Percentiles rank a stretch among this genome's conserved stretches.
phyloP scores from a whole-genome alignment of 2,888 invertebrate genomes.

The Operophtera brumata region DNA sequence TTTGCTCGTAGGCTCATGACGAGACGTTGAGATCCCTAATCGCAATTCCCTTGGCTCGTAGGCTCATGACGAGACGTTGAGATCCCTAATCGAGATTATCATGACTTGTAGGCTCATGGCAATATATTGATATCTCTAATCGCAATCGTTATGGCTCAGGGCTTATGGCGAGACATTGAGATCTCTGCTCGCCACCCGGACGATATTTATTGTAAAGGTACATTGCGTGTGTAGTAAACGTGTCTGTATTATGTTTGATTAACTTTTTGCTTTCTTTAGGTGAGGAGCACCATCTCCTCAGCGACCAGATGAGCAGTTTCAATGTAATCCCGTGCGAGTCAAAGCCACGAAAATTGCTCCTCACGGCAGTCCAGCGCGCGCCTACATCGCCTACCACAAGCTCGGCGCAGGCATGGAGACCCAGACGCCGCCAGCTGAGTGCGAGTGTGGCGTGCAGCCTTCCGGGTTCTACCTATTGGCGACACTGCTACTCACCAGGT shows the following conservation, averaged over 20 bases:
- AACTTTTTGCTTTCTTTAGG: constrained; percentile 36
- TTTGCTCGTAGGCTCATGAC: too few relatives aligned
- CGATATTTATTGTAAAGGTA: too few relatives aligned
- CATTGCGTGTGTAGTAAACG: too few relatives aligned
- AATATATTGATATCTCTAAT: too few relatives aligned
- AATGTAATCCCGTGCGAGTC: constrained; percentile 52
- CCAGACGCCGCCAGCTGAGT: constrained; percentile 77
- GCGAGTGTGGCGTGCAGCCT: constrained; percentile 84
- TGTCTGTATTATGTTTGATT: background rate
- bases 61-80: too few relatives aligned
- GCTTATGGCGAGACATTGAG: too few relatives aligned
- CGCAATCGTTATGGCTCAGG: too few relatives aligned
- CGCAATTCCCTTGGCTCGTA: too few relatives aligned
- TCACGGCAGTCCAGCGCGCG: constrained; percentile 75
- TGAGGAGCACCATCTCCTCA: constrained; percentile 59
- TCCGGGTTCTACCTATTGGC: constrained; percentile 83
- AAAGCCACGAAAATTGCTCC: constrained; percentile 77
- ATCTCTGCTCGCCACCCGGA: too few relatives aligned
- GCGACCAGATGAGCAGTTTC: constrained; percentile 75
- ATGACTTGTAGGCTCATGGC: too few relatives aligned
- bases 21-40: too few relatives aligned
- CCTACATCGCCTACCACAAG: constrained; percentile 84
- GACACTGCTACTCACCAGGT: constrained; percentile 79
- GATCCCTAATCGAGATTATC: too few relatives aligned
- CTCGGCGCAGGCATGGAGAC: constrained; percentile 79